Percentiles rank a stretch among this genome's conserved stretches.
Evolutionary conservation across 2,888 invertebrate species (phyloP).

Genomic region (Lapara coniferarum): DNA sequence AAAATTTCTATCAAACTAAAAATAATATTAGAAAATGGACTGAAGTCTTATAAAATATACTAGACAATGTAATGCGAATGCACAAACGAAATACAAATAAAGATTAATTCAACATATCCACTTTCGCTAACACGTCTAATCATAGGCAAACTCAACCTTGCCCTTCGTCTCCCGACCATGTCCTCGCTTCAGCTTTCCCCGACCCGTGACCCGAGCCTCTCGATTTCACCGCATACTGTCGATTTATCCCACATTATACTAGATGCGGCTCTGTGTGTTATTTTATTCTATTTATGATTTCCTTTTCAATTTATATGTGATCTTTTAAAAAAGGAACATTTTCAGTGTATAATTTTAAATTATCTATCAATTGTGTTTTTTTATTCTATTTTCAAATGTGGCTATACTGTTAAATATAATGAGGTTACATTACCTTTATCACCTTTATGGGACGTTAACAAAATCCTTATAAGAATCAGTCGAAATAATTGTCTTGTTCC

Average conservation of each 20-base stretch:
- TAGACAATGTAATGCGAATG: no score
- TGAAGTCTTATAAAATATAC: no score
- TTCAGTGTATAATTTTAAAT: no score
- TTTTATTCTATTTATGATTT: not conserved
- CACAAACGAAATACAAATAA: no score
- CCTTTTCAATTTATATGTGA: not conserved
- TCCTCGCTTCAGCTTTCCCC: conserved; percentile 39
- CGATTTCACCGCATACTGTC: conserved; percentile 39
- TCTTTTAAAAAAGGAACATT: no score
- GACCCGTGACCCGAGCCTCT: conserved; percentile 43
- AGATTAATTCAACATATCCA: not conserved
- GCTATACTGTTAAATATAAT: no score
- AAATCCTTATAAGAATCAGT: not conserved
- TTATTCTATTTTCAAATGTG: no score
- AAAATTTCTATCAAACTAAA: no score
- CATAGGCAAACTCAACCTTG: conserved; percentile 37
- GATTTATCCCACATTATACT: conserved; percentile 26
- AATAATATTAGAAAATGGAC: no score
- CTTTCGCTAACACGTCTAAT: conserved; percentile 16
- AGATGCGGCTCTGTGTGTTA: not conserved
- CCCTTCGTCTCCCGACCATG: conserved; percentile 38
- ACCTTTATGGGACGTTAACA: no score
- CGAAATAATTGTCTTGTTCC: not conserved
- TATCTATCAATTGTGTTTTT: no score
- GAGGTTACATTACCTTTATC: no score